A percentile compares a stretch with the other conserved stretches of the same genome.
Evolutionary conservation across 2,888 invertebrate genomes (phyloP).

Genomic region (Osedax fenrisi): DNA sequence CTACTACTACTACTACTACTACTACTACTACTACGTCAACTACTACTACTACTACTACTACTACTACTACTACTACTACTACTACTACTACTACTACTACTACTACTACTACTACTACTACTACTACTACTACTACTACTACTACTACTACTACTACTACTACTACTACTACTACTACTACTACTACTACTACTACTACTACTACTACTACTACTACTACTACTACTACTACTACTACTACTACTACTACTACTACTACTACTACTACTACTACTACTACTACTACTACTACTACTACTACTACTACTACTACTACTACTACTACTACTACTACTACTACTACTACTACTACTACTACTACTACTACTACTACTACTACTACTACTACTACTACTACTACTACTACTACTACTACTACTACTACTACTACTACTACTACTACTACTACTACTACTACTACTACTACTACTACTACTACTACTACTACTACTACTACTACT

Average conservation of each 20-base stretch:
- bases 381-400: slow-evolving; percentile 2
- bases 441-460: not conserved
- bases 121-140: slow-evolving; percentile 30
- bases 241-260: slow-evolving; percentile 30
- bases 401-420: not conserved
- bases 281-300: slow-evolving; percentile 32
- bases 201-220: slow-evolving; percentile 31
- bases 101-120: slow-evolving; percentile 28
- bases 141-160: slow-evolving; percentile 26
- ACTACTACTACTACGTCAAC: slow-evolving; percentile 15
- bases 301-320: slow-evolving; percentile 19
- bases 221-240: slow-evolving; percentile 31
- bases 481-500: slow-evolving; percentile 12
- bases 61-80: slow-evolving; percentile 5
- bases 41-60: not conserved
- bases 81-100: slow-evolving; percentile 11
- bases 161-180: slow-evolving; percentile 29
- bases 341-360: slow-evolving; percentile 28
- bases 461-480: slow-evolving; percentile 10
- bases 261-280: slow-evolving; percentile 28
- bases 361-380: slow-evolving; percentile 31
- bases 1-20: slow-evolving; percentile 7
- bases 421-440: not conserved
- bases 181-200: slow-evolving; percentile 30
- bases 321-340: slow-evolving; percentile 28